Base-by-base conservation (phyloP, 2,888 invertebrate species). In the Phortica magna region DNA sequence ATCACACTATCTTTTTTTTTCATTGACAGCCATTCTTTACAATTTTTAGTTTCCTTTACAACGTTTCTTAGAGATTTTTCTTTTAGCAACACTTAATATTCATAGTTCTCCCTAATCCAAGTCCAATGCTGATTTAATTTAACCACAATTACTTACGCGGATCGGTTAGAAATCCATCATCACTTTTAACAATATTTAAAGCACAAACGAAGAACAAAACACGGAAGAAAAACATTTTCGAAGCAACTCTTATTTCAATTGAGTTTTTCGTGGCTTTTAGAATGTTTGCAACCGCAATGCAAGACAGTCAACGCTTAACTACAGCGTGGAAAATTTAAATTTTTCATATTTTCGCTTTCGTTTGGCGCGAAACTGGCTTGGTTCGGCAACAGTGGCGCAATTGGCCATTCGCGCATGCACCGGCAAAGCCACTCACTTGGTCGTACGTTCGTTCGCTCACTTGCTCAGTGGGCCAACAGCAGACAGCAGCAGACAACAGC, bases 121-220 rank as follows among this genome's bases (percentile, higher is more conserved):
- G 48, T 14, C 14, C 48, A 14, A 2, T 48, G 9, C 48, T 1
- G 9, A 7, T 64, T 64, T 31, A 64, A 59, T 55, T 55, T 48
- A 7, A 41, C 41, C 41, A 57, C 12, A 42, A 19, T 94, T 4
- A 94, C 83, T 90, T 89, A 90, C 90, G 89, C 84, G 89, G 87
- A 80, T 89, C 88, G 22, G 85, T 90, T 77, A 90, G 70, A 79
- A 85, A 90, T 43, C 75, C 83, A 42, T 88, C 85, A n/a, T 88
- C 84, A 74, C 78, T 76, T 76, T 77, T 79, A 74, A 74, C 83
- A 6, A 71, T 12, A 10, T 71, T 41, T 19, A 48, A 64, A 43
- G 72, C 55, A 73, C 81, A 68, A 65, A 76, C 82, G 76, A 83
- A 65, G 59, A 76, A 74, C 73, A 80, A 39, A 76, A 79, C 42